These are phyloP conservation scores for Dendrolimus pini DNA, from an alignment of 2,888 invertebrate species.

Conservation along the genomic window DNA sequence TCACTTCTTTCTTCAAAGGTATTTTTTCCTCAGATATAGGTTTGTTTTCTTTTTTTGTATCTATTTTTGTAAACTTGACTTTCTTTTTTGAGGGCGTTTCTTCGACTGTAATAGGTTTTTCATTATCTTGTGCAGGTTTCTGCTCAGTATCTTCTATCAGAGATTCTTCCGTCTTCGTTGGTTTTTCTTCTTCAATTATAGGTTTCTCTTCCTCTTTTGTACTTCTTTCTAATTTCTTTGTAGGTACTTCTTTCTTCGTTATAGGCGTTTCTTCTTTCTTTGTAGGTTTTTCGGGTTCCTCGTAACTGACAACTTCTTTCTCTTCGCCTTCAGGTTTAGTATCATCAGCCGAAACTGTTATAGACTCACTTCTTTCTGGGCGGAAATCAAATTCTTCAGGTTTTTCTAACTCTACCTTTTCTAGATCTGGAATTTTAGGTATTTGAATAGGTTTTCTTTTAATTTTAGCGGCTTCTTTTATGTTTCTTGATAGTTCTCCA, in stretches of 20 bases:
- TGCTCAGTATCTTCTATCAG: background rate
- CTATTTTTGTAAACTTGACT: background rate
- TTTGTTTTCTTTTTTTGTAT: no score
- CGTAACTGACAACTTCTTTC: conserved; percentile 1
- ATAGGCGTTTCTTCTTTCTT: background rate
- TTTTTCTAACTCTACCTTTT: conserved; percentile 71
- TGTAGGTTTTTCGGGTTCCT: conserved; percentile 12
- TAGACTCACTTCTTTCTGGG: conserved; percentile 15
- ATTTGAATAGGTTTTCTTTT: conserved; percentile 76
- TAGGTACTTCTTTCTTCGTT: background rate
- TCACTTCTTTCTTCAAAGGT: conserved; percentile 3
- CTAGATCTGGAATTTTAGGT: conserved; percentile 66
- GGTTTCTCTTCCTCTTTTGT: background rate
- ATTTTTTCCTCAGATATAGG: conserved; percentile 11
- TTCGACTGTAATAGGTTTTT: background rate
- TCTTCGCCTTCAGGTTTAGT: conserved; percentile 6
- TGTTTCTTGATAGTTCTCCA: conserved; percentile 81
- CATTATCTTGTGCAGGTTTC: conserved; percentile 3
- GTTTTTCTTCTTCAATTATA: background rate
- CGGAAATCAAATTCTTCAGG: conserved; percentile 40
- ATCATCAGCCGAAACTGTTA: conserved; percentile 10
- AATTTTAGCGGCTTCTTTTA: conserved; percentile 80
- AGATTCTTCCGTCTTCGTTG: background rate
- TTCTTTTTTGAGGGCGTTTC: background rate
- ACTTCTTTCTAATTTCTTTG: background rate